Base-by-base conservation (phyloP, 2,113 vertebrate genomes). In the Corythoichthys haematopterus region DNA sequence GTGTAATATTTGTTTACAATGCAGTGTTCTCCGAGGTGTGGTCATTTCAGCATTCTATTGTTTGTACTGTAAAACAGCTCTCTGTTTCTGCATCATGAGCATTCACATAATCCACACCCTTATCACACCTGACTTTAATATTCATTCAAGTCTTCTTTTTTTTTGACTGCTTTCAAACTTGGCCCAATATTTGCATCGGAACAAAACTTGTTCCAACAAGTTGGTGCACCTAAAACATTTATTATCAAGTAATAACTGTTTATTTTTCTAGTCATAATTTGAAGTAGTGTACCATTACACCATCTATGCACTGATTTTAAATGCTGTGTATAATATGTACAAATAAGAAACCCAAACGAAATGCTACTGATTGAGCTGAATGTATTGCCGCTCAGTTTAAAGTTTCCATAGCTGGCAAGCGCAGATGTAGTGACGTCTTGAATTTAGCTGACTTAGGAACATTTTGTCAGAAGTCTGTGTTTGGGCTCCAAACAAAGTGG, bases 401-500 rank as follows among this genome's bases (percentile, higher is more conserved):
- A 38, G 66, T 69, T 61, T 68, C 47, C 66, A 75, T 3, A 64
- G 61, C 52, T 40, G 46, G 4, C 0, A 56, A 10, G 35, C 28
- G 47, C 10, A 68, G 68, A 51, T 74, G 0, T 12, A 0, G 12
- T 72, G 58, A 81, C 16, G 0, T 40, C 51, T 50, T 67, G 35
- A 53, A 37, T 47, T 69, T 66, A 67, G 63, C 36, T 15, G 47
- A 59, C 70, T 55, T 56, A 56, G 45, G 70, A 59, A 51, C 47
- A 59, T 57, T 33, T 12, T 52, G 50, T 72, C 45, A 70, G 53
- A 71, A 35, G 58, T 67, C 38, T 38, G 43, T 89, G 76, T 88
- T 89, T 87, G 52, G 70, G 70, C 51, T 84, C 46, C 47, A 87
- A 89, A 88, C 83, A 84, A 65, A 79, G 74, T 43, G 46, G 38